These are phyloP conservation scores for Formica exsecta DNA, from an alignment of 1,140 invertebrate species.

Conservation along the genomic window DNA sequence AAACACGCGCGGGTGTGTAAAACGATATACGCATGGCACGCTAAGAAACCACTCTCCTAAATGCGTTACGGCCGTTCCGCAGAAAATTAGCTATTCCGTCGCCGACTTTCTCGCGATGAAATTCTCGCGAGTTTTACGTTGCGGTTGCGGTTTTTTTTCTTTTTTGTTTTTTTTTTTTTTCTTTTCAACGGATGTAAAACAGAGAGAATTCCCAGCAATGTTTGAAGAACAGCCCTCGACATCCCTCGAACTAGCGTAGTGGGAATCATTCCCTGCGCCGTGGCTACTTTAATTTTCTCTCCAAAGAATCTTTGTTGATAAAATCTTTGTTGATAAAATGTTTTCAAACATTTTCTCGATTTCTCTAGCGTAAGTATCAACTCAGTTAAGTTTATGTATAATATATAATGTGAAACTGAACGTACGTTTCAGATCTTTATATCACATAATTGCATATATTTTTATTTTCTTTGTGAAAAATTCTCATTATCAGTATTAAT, in stretches of 20 bases:
- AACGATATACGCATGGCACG: background rate
- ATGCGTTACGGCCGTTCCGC: conserved; percentile 16
- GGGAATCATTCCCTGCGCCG: background rate
- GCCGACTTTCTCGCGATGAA: conserved; percentile 24
- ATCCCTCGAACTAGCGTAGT: background rate
- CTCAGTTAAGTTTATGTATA: background rate
- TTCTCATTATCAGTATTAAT: background rate
- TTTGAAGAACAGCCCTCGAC: conserved; percentile 1
- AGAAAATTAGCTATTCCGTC: conserved; percentile 58
- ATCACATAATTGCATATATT: no score
- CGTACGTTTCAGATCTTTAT: background rate
- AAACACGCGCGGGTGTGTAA: background rate
- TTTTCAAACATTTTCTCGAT: background rate
- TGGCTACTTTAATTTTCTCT: conserved; percentile 31
- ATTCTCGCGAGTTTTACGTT: background rate
- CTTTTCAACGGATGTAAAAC: background rate
- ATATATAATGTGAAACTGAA: background rate
- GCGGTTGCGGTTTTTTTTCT: background rate
- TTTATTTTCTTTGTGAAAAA: background rate
- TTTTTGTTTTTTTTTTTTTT: background rate
- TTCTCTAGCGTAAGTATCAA: background rate
- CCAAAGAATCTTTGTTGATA: background rate
- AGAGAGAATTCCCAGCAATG: background rate
- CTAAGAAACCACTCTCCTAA: conserved; percentile 20
- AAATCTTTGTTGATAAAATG: background rate